phyloP scores from a whole-genome alignment of 2,113 vertebrate species.

The Mesembrinibis cayennensis region DNA sequence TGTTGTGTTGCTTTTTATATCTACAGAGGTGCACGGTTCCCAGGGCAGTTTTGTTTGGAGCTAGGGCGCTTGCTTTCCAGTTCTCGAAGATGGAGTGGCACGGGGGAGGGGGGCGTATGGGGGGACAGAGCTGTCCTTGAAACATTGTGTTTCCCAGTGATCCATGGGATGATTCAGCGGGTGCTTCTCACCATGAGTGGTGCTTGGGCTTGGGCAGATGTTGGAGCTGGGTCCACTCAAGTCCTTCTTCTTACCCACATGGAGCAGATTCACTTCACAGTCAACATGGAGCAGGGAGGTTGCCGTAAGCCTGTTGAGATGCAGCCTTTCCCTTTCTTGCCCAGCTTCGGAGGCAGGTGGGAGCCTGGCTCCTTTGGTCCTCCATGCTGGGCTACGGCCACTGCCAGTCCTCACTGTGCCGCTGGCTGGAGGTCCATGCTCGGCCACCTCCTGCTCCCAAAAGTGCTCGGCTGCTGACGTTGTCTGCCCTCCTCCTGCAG shows the following conservation, averaged over 20 bases:
- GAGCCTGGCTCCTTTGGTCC: background rate
- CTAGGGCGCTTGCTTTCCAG: background rate
- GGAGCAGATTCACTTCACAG: background rate
- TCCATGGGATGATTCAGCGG: background rate
- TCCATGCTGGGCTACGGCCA: rapidly evolving
- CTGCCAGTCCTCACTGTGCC: rapidly evolving
- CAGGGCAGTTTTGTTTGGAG: background rate
- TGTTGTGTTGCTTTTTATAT: background rate
- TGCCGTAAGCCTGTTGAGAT: background rate
- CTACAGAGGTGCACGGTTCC: background rate
- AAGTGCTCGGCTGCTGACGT: background rate
- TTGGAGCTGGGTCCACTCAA: background rate
- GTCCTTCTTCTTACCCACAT: rapidly evolving
- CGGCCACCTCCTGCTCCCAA: background rate
- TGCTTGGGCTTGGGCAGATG: background rate
- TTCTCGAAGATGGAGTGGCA: rapidly evolving
- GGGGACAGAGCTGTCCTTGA: background rate
- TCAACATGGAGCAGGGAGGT: rapidly evolving
- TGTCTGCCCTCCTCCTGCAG: background rate
- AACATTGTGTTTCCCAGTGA: background rate
- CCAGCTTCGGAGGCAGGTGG: background rate
- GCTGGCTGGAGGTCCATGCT: rapidly evolving
- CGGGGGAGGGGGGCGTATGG: rapidly evolving
- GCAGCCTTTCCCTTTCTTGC: rapidly evolving
- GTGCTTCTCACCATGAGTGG: background rate